Conservation (phyloP, 2,797 vertebrate species). For the Centroberyx gerrardi region DNA sequence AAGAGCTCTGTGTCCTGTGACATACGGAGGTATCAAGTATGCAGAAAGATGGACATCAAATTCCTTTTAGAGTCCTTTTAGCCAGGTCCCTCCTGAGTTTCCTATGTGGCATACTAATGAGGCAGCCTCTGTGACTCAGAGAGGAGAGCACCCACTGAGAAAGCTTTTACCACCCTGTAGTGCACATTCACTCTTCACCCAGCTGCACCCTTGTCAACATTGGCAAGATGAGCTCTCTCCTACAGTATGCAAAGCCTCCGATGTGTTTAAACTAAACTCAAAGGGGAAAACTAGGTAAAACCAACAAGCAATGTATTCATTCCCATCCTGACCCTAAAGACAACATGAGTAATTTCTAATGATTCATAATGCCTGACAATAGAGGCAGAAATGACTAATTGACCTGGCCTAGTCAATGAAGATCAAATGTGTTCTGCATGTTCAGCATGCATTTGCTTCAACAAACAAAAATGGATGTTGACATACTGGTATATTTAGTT, state of each 20-base stretch:
- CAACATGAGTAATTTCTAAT: conserved; percentile 40
- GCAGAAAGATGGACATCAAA: conserved; percentile 65
- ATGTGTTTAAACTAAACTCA: conserved; percentile 32
- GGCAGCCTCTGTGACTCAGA: conserved; percentile 44
- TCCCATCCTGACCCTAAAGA: conserved; percentile 21
- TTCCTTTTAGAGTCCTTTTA: conserved; percentile 75
- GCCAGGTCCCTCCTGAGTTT: conserved; percentile 50
- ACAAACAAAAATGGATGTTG: conserved; percentile 12
- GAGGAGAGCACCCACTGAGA: conserved; percentile 64
- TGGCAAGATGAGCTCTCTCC: conserved; percentile 29
- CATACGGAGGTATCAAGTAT: conserved; percentile 51
- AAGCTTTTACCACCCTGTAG: conserved; percentile 74
- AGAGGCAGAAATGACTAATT: conserved; percentile 21
- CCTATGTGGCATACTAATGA: conserved; percentile 71
- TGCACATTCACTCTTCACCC: conserved; percentile 51
- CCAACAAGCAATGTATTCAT: conserved; percentile 48
- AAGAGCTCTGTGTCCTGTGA: conserved; percentile 41
- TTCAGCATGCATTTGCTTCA: conserved; percentile 17
- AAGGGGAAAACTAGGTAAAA: conserved; percentile 25
- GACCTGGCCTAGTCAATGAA: conserved; percentile 28
- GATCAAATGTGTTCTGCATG: conserved; percentile 12
- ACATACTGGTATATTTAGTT: neutral
- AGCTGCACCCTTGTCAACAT: conserved; percentile 39
- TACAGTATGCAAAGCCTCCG: conserved; percentile 13
- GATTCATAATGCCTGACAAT: conserved; percentile 36